phyloP scores from a whole-genome alignment of 1,140 invertebrate species.

The Papilio aristodemus region DNA sequence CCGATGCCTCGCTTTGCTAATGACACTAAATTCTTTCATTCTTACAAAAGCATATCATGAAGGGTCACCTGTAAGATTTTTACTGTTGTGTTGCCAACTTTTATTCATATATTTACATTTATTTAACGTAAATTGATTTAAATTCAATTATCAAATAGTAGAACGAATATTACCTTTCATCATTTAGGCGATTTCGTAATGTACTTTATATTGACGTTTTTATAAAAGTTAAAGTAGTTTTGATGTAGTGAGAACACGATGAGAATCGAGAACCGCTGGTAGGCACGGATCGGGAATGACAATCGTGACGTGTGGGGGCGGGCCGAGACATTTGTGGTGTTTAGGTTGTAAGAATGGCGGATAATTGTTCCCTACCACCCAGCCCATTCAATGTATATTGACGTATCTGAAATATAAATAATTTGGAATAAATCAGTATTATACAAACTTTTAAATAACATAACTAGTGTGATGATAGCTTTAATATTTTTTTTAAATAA shows the following conservation, averaged over 20 bases:
- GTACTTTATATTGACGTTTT: not conserved
- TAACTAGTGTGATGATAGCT: no score
- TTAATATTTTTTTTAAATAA: no score
- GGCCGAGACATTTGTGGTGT: constrained; percentile 5
- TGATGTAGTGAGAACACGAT: not conserved
- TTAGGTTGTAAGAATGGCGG: constrained; percentile 15
- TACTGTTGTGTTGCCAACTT: no score
- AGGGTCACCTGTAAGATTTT: no score
- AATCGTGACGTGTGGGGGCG: constrained; percentile 20
- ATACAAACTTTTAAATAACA: no score
- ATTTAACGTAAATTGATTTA: no score
- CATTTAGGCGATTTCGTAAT: no score
- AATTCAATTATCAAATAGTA: no score
- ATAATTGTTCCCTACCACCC: constrained; percentile 22
- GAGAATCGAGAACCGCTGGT: constrained; percentile 13
- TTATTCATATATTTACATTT: no score
- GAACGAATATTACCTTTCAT: no score
- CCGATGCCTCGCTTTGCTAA: not conserved
- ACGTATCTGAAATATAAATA: not conserved
- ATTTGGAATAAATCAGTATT: no score
- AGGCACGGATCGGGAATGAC: constrained; percentile 8
- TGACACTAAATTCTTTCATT: not conserved
- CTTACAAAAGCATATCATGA: no score
- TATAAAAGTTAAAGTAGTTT: not conserved
- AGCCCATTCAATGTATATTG: constrained; percentile 6